Base-by-base conservation (phyloP, 2,797 vertebrate genomes). In the Bovichtus diacanthus region DNA sequence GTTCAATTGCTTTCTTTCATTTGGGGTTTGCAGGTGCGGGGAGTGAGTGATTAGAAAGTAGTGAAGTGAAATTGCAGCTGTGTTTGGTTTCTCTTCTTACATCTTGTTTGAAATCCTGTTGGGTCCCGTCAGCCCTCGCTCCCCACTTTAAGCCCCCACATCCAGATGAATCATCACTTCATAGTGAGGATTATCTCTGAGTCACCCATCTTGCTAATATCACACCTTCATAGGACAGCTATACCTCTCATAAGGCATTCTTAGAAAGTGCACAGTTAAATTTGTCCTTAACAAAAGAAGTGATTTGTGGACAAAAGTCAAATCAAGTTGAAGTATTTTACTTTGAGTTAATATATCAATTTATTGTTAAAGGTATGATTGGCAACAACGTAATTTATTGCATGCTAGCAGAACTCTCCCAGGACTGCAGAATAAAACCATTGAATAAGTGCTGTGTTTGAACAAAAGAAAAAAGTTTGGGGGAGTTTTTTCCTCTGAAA, bases 111-210 rank as follows among this genome's bases (percentile, higher is more conserved):
- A 87, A 90, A 74, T 70, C 76, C 73, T 56, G 38, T 3, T 6
- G 63, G 59, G 63, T 69, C 70, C 59, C 67, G 67, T 15, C 27
- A 9, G 15, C 55, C 12, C 56, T 34, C 68, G n/a, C 50, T 31
- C 44, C 47, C 61, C 39, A 25, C 73, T 73, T 71, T 72, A 71
- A 87, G 41, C 74, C 47, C 47, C 60, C 68, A 60, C 71, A 83
- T 83, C 44, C 63, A 71, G 68, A 80, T 88, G 83, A 88, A 76
- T 91, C 86, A 83, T 88, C 74, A 81, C 73, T 80, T 90, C 74
- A 83, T 11, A 38, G 74, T n/a, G 70, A 69, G 76, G 86, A 92
- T 87, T 81, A 86, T 84, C 85, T 71, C 70, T 39, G 76, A 83
- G 58, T 84, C 80, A 49, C 74, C 66, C 68, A 34, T 36, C 21